A percentile compares a stretch with the other conserved stretches of the same genome.
Evolutionary conservation across 1,140 invertebrate species (phyloP).

Genomic region (Papilio glaucus): DNA sequence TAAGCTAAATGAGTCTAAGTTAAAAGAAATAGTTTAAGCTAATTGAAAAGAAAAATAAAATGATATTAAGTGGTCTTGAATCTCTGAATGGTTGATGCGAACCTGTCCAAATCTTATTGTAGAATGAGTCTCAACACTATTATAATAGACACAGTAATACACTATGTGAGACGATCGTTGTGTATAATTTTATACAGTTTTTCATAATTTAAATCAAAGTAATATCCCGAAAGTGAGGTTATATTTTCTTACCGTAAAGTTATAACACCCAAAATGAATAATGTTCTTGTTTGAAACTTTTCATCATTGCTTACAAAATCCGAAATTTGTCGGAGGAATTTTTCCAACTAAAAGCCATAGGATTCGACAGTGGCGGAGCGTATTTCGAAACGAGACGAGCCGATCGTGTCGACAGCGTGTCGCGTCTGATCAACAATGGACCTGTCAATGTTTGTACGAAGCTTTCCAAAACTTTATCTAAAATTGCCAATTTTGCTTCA

Average conservation of each 20-base stretch:
- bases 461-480: no score
- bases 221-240: background rate
- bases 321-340: background rate
- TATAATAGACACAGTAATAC: no score
- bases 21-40: no score
- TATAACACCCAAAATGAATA: background rate
- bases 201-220: background rate
- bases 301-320: background rate
- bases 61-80: no score
- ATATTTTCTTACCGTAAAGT: background rate
- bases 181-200: background rate
- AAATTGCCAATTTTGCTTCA: no score
- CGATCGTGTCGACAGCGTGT: background rate
- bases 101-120: no score
- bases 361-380: background rate
- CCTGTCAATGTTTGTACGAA: background rate
- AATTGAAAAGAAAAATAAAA: no score
- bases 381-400: background rate
- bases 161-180: no score
- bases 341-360: background rate
- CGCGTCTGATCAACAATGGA: background rate
- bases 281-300: background rate
- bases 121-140: no score
- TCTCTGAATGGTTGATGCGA: no score
- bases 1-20: no score